Base-by-base conservation (phyloP, 2,888 invertebrate genomes). In the Cataglyphis cursor region DNA sequence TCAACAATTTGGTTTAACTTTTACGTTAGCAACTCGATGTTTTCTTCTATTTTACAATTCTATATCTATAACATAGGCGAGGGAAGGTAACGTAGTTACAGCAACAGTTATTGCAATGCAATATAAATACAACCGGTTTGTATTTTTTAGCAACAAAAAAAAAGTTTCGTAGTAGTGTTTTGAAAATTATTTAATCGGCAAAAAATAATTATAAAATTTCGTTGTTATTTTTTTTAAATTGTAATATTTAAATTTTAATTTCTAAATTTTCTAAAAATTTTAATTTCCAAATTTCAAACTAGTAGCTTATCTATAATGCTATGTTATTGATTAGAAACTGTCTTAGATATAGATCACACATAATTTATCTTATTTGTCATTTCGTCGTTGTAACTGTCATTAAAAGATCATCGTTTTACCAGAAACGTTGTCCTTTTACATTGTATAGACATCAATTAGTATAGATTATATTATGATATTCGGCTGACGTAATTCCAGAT, bases 281-380 rank as follows among this genome's bases (percentile, higher is more conserved):
- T 24, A 24, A 24, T 24, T 24, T 18, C 41, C 15, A 57, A 68
- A 68, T 57, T 57, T 44, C 8, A 18, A 10, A 51, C 10, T 8
- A 44, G 44, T 44, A n/a, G 38, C 21, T 68, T 76, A 76, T 28
- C 8, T 54, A 66, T 38, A 48, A 38, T 21, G 21, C 15, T 64
- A 41, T 28, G 24, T 10, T 68, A 28, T 68, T n/a, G 15, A 41
- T 76, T 68, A 68, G 41, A 3, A 28, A 15, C 15, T 41, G 10
- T 68, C 72, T 41, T 76, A 44, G 59, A 70, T 61, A 44, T 80
- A 72, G 59, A 78, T 80, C 8, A 57, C 15, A 38, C 24, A 15
- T 41, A 38, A 38, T 66, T 76, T 54, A 41, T 66, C 28, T 76
- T 38, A 70, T 18, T 28, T 66, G 28, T 31, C 64, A 10, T 35